Conservation (phyloP, 2,113 vertebrate genomes). For the Sitta europaea region DNA sequence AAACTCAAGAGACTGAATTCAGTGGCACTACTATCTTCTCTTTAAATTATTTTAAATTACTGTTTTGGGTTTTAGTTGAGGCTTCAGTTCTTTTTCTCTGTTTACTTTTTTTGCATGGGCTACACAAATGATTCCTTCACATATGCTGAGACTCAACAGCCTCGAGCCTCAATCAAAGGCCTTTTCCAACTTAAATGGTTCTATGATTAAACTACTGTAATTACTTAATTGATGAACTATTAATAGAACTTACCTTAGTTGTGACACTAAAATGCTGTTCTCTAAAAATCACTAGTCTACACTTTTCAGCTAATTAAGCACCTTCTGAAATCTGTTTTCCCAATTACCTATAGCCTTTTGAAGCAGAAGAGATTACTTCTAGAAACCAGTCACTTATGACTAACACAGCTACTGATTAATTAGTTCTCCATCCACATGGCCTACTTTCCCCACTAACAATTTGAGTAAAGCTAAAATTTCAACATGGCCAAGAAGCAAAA, state of each 20-base stretch:
- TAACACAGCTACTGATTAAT: neutral
- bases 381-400: neutral
- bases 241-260: neutral
- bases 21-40: neutral
- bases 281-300: neutral
- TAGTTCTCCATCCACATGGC: neutral
- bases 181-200: neutral
- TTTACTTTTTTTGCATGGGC: neutral
- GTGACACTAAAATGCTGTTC: neutral
- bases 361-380: neutral
- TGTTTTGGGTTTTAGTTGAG: neutral
- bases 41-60: neutral
- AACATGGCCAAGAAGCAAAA: neutral
- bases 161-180: neutral
- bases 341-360: neutral
- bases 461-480: neutral
- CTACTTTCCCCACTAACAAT: neutral
- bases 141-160: neutral
- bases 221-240: neutral
- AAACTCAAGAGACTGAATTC: neutral
- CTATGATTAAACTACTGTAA: neutral
- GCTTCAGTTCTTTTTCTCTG: neutral
- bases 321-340: neutral
- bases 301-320: neutral
- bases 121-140: neutral